Evolutionary conservation across 2,797 vertebrate species (phyloP).

Genomic region (Enteromius trimaculatus): DNA sequence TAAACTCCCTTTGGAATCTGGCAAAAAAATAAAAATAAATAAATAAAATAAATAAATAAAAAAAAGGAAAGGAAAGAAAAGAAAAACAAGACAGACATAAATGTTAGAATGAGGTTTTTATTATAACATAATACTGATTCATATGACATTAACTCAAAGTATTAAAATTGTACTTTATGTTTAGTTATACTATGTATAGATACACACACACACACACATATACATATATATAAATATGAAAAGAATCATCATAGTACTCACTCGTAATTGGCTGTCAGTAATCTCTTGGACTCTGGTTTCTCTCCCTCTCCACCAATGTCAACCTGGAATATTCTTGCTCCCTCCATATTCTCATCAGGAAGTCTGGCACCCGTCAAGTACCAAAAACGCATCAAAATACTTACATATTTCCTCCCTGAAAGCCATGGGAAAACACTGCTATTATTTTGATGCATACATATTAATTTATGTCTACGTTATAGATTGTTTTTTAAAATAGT

Average conservation of each 20-base stretch:
- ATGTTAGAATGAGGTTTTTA: background rate
- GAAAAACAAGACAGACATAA: constrained; percentile 17
- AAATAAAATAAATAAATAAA: too few species aligned
- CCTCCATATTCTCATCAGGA: constrained; percentile 80
- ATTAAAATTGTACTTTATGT: background rate
- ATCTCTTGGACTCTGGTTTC: constrained; percentile 76
- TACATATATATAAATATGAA: background rate
- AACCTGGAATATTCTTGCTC: constrained; percentile 82
- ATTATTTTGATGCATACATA: background rate
- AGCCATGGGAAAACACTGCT: constrained; percentile 17
- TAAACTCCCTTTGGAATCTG: constrained; percentile 96
- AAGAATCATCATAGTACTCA: constrained; percentile 70
- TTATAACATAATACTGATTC: background rate
- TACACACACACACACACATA: too few species aligned
- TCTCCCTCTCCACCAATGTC: constrained; percentile 75
- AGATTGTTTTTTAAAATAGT: background rate
- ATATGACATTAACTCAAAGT: background rate
- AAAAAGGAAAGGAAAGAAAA: too few species aligned
- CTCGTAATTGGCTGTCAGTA: constrained; percentile 93
- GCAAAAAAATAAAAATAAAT: too few species aligned
- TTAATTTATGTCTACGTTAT: background rate
- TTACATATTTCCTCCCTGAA: constrained; percentile 91
- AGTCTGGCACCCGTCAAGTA: constrained; percentile 87
- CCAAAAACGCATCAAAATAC: constrained; percentile 95
- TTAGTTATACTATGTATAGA: too few species aligned